Conservation (phyloP, 2,797 vertebrate genomes). For the Mormyrus proboscirostris region DNA sequence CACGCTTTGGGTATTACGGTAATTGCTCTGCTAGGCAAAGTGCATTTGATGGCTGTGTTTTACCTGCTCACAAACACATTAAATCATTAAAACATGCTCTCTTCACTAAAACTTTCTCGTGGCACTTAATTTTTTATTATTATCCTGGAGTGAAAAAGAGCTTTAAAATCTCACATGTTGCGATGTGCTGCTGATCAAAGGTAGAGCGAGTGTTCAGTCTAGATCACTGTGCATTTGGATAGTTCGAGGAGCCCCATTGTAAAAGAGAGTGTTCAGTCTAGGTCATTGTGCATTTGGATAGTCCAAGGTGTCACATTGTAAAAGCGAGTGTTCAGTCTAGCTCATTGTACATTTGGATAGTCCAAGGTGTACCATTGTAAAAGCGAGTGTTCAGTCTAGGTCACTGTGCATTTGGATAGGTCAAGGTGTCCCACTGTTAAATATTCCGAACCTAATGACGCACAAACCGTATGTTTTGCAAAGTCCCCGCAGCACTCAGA, state of each 20-base stretch:
- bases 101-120: conserved; percentile 18
- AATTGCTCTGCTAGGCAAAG: background rate
- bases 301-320: background rate
- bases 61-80: conserved; percentile 17
- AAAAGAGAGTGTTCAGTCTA: background rate
- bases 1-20: background rate
- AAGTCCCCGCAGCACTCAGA: conserved; percentile 1
- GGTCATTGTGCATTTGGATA: background rate
- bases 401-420: background rate
- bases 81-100: conserved; percentile 25
- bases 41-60: conserved; percentile 20
- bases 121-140: conserved; percentile 23
- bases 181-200: conserved; percentile 34
- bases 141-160: conserved; percentile 28
- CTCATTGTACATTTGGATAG: background rate
- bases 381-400: background rate
- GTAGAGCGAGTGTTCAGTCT: background rate
- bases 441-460: conserved; percentile 13
- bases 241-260: background rate
- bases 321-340: background rate
- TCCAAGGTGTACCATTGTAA: background rate
- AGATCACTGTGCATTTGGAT: background rate
- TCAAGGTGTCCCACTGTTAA: background rate
- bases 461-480: background rate
- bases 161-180: conserved; percentile 32